These are phyloP conservation scores for Dysmachus trigonus DNA, from an alignment of 2,888 invertebrate species.

Conservation along the genomic window DNA sequence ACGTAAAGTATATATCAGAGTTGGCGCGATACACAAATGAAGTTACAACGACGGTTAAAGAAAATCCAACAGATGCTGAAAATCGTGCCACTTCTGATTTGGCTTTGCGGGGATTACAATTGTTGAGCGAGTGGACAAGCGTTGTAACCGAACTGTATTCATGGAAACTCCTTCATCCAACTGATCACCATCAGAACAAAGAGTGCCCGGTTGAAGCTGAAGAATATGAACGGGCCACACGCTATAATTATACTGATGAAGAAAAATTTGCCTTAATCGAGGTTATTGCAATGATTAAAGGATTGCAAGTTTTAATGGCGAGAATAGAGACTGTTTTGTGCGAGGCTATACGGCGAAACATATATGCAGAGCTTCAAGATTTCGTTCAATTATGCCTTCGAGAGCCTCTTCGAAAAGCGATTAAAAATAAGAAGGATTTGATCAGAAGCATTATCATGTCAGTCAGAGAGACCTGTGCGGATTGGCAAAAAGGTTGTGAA, in stretches of 20 bases:
- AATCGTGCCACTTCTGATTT: constrained; percentile 91
- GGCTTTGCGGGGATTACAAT: constrained; percentile 89
- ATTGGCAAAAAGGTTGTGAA: constrained; percentile 93
- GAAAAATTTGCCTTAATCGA: constrained; percentile 98
- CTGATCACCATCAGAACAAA: constrained; percentile 94
- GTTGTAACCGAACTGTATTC: constrained; percentile 96
- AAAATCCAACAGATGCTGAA: constrained; percentile 89
- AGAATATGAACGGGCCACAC: constrained; percentile 96
- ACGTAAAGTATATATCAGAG: constrained; percentile 96
- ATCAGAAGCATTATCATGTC: constrained; percentile 96
- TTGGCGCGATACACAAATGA: constrained; percentile 89
- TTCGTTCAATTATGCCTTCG: constrained; percentile 90
- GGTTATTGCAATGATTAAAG: constrained; percentile 99
- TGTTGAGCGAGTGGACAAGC: constrained; percentile 96
- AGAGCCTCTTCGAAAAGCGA: constrained; percentile 94
- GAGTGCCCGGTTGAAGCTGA: constrained; percentile 96
- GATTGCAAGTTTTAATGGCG: constrained; percentile 94
- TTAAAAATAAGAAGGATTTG: constrained; percentile 97
- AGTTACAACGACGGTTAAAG: constrained; percentile 88
- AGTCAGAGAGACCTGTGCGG: constrained; percentile 96
- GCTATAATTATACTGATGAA: constrained; percentile 96
- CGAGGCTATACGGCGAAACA: constrained; percentile 87
- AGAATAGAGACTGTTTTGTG: constrained; percentile 97
- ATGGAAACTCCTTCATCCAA: constrained; percentile 98
- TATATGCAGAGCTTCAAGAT: constrained; percentile 96